These are phyloP conservation scores for Chelonus insularis DNA, from an alignment of 1,140 invertebrate genomes.

Conservation along the genomic window DNA sequence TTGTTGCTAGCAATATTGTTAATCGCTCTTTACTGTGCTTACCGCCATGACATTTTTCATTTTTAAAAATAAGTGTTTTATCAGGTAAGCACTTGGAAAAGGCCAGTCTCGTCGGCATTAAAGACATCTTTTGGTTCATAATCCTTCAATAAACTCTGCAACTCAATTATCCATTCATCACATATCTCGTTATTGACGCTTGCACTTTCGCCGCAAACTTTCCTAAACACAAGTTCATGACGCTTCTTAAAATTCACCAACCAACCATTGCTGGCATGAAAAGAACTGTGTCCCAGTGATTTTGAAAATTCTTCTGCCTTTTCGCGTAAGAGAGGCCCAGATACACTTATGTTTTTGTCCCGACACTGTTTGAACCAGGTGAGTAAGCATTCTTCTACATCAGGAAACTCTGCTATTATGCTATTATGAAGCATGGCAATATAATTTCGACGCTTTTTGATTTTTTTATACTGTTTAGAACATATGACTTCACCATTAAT, in stretches of 20 bases:
- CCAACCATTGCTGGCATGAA: slow-evolving; percentile 50
- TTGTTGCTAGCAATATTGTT: slow-evolving; percentile 49
- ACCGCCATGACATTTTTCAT: slow-evolving; percentile 47
- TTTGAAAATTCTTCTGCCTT: slow-evolving; percentile 42
- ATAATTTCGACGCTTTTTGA: no score
- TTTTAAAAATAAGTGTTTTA: slow-evolving; percentile 51
- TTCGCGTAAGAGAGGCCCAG: slow-evolving; percentile 42
- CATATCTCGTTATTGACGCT: slow-evolving; percentile 33
- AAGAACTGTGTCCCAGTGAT: slow-evolving; percentile 39
- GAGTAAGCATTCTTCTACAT: no score
- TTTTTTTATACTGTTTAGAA: no score
- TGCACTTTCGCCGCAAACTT: slow-evolving; percentile 43
- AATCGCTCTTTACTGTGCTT: slow-evolving; percentile 57
- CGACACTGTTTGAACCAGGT: no score
- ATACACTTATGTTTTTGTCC: no score
- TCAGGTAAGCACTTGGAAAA: slow-evolving; percentile 57
- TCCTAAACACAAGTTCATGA: slow-evolving; percentile 38
- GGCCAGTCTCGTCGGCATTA: slow-evolving; percentile 58
- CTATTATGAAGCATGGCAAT: no score
- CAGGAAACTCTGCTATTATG: no score
- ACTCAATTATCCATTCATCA: slow-evolving; percentile 26
- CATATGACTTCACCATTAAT: no score
- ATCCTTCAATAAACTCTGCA: slow-evolving; percentile 27
- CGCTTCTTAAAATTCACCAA: slow-evolving; percentile 45
- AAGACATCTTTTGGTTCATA: slow-evolving; percentile 53